Conservation (phyloP, 2,888 invertebrate genomes). For the Apoda limacodes region DNA sequence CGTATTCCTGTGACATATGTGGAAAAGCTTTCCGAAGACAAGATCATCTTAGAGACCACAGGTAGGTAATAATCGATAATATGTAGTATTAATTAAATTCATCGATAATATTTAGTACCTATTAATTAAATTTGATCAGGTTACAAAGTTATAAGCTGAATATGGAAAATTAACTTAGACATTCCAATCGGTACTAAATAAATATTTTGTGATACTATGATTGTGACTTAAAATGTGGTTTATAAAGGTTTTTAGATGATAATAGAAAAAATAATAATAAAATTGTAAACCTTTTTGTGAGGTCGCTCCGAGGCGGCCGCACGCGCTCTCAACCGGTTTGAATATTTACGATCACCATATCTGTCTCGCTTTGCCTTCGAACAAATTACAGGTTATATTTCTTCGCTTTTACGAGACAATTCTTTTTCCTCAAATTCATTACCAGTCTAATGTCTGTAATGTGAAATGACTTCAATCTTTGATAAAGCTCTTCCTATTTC, state of each 20-base stretch:
- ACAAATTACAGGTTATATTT: conserved; percentile 69
- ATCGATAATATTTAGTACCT: background rate
- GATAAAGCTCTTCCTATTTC: conserved; percentile 37
- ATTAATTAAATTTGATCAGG: background rate
- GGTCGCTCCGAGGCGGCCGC: conserved; percentile 60
- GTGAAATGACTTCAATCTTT: conserved; percentile 41
- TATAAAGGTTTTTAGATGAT: conserved; percentile 54
- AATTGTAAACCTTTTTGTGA: conserved; percentile 67
- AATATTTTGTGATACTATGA: conserved; percentile 46
- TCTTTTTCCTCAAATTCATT: conserved; percentile 51
- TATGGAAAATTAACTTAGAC: conserved; percentile 25
- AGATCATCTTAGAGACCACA: conserved; percentile 92
- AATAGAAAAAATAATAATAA: conserved; percentile 52
- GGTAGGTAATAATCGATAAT: conserved; percentile 60
- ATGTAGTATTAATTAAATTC: background rate
- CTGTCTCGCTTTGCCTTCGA: conserved; percentile 61
- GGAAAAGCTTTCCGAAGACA: conserved; percentile 96
- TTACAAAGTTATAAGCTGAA: background rate
- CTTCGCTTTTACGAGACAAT: conserved; percentile 65
- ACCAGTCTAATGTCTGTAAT: conserved; percentile 46
- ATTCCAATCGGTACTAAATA: conserved; percentile 44
- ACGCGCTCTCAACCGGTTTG: conserved; percentile 66
- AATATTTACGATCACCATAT: conserved; percentile 66
- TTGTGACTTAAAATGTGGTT: conserved; percentile 54
- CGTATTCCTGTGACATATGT: conserved; percentile 96